These are phyloP conservation scores for Phoenicopterus ruber DNA, from an alignment of 2,113 vertebrate species.

Conservation along the genomic window DNA sequence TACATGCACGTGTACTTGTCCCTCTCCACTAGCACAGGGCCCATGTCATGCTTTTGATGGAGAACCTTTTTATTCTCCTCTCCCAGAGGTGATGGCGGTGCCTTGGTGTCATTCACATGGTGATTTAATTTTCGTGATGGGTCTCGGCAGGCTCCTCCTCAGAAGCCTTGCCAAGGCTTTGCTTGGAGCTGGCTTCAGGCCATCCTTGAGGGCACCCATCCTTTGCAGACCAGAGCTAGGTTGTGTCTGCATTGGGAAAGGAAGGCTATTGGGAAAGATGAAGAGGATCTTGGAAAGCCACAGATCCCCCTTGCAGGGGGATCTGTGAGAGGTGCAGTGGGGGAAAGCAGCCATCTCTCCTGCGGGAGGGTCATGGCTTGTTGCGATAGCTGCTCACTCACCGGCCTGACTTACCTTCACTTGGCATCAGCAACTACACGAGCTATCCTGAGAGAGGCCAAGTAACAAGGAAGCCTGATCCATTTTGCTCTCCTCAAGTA, in stretches of 20 bases:
- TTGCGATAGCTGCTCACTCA: neutral
- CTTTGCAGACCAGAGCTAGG: neutral
- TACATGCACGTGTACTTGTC: rapidly evolving
- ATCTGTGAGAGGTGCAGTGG: neutral
- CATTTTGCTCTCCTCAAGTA: neutral
- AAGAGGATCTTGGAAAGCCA: neutral
- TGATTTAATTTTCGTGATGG: neutral
- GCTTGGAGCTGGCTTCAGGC: neutral
- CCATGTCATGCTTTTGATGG: neutral
- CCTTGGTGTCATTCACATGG: neutral
- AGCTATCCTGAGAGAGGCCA: neutral
- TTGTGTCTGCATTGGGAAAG: neutral
- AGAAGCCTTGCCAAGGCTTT: neutral
- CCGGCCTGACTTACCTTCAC: neutral
- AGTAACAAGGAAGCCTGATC: neutral
- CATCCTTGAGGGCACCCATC: neutral
- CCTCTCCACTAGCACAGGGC: neutral
- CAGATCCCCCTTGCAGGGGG: neutral
- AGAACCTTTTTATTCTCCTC: neutral
- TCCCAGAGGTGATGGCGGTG: neutral
- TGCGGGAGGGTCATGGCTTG: rapidly evolving
- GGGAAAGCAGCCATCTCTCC: neutral
- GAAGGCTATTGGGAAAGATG: neutral
- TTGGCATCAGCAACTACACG: neutral
- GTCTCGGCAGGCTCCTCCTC: neutral